Evolutionary conservation across 2,797 vertebrate genomes (phyloP).

Genomic region (Platalea minor): DNA sequence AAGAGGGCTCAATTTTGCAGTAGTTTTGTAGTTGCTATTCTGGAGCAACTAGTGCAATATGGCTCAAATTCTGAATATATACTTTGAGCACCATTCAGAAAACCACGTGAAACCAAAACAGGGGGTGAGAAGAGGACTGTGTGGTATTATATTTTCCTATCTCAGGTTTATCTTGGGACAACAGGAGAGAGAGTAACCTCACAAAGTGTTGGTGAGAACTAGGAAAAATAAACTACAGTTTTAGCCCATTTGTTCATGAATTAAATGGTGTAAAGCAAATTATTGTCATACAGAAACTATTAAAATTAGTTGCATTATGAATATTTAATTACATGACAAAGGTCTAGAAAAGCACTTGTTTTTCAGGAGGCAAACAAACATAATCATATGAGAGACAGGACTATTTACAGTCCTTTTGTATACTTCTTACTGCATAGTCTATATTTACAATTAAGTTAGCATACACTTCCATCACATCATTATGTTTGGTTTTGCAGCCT

Average conservation of each 20-base stretch:
- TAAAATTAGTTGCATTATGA: neutral
- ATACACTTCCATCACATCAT: neutral
- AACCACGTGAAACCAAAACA: rapidly evolving
- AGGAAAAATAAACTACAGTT: neutral
- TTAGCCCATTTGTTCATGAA: neutral
- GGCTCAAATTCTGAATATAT: neutral
- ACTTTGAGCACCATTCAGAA: neutral
- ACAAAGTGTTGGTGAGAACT: neutral
- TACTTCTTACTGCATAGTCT: neutral
- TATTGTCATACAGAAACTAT: neutral
- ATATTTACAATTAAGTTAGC: neutral
- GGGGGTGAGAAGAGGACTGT: neutral
- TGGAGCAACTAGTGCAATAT: neutral
- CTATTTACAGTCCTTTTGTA: too few species aligned
- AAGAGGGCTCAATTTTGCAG: neutral
- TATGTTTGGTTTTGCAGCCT: neutral
- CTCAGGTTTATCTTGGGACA: neutral
- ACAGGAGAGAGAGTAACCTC: neutral
- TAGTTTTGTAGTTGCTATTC: neutral
- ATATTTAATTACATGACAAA: neutral
- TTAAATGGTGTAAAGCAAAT: neutral
- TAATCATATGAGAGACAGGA: neutral
- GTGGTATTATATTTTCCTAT: neutral
- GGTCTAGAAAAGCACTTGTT: neutral
- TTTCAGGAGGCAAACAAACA: neutral